Percentiles rank a stretch among this genome's conserved stretches.
phyloP scores from a whole-genome alignment of 1,140 invertebrate genomes.

The Kradibia gibbosae region DNA sequence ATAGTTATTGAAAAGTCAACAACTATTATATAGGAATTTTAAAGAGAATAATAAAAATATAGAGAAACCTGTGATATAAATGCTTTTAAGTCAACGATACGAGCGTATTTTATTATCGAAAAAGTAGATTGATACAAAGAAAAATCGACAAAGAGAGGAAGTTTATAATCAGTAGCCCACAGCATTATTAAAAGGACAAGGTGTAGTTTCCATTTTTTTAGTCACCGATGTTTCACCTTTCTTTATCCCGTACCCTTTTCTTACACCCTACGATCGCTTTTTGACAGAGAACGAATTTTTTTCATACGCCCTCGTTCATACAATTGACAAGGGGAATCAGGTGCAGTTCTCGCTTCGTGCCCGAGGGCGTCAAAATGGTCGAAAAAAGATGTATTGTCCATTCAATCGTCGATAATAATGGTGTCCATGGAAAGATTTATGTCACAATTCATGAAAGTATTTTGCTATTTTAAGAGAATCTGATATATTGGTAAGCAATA shows the following conservation, averaged over 20 bases:
- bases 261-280: not conserved
- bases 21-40: too few relatives aligned
- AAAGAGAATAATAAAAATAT: too few relatives aligned
- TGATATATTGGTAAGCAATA: not conserved
- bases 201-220: not conserved
- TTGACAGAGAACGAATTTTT: not conserved
- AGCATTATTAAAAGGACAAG: not conserved
- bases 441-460: not conserved
- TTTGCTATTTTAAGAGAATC: not conserved
- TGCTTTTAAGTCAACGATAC: not conserved
- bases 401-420: not conserved
- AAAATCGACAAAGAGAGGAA: not conserved
- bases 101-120: not conserved
- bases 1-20: too few relatives aligned
- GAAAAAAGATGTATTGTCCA: not conserved
- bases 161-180: constrained; percentile 7
- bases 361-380: not conserved
- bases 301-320: not conserved
- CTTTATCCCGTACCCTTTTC: not conserved
- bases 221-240: not conserved
- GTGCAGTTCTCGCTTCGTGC: not conserved
- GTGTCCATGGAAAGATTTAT: not conserved
- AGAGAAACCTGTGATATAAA: too few relatives aligned
- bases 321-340: not conserved
- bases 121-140: not conserved